Base-by-base conservation (phyloP, 2,113 vertebrate genomes). In the Xiphophorus hellerii region DNA sequence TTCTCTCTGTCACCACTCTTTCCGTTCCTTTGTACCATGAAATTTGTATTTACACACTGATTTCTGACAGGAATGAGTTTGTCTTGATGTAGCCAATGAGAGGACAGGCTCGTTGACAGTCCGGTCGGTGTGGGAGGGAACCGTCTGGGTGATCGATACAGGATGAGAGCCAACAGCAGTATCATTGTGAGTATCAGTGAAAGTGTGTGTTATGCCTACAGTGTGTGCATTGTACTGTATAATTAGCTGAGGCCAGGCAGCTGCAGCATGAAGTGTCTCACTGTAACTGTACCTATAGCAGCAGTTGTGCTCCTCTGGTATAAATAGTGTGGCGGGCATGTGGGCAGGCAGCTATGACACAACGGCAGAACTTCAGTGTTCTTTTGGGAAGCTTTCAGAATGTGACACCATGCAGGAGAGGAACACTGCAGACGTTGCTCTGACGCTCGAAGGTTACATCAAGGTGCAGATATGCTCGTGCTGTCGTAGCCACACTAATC, bases 241-340 rank as follows among this genome's bases (percentile, higher is more conserved):
- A 89, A 83, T 90, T 89, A 91, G 87, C 85, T 66, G 83, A 83
- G 71, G 74, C 80, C 44, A 80, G 81, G 90, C 92, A 91, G 92
- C 91, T 89, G 89, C 79, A 87, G 84, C 80, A 84, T 86, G 86
- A 92, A 89, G 89, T 77, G 81, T 54, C 74, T 75, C 80, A 83
- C 90, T 92, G 90, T 93, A 90, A 92, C 88, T 90, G 91, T 91
- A 92, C 87, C 92, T 89, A 91, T 85, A 90, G 85, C 71, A 90
- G 88, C 92, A 93, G 91, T 92, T 93, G 92, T 89, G 92, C 65
- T 83, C 73, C 69, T 87, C 85, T 65, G 87, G 84, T 93, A 93
- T 91, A 92, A 93, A 93, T 93, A 92, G 90, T 86, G 78, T 42
- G 17, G 62, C 13, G 89, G 86, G 88, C 86, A 89, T 89, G 89